phyloP scores from a whole-genome alignment of 2,797 vertebrate species.

The Phrynocephalus forsythii region DNA sequence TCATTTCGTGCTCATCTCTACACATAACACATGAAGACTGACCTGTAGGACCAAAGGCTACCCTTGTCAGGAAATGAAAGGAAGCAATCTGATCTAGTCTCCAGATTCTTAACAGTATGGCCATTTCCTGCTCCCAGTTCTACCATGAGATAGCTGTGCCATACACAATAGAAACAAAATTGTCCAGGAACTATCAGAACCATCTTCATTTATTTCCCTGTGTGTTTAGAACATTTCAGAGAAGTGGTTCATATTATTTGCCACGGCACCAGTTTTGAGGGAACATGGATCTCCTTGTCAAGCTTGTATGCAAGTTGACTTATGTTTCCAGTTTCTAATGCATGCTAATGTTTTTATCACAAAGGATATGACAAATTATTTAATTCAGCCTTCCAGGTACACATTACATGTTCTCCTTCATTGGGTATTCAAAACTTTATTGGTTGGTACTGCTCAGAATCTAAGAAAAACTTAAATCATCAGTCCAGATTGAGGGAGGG shows the following conservation, averaged over 20 bases:
- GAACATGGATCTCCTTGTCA: constrained; percentile 7
- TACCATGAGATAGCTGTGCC: not conserved
- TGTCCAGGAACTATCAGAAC: too few relatives aligned
- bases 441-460: too few relatives aligned
- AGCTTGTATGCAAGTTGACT: constrained; percentile 25
- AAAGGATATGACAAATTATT: constrained; percentile 30
- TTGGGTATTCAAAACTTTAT: not conserved
- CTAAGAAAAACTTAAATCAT: not conserved
- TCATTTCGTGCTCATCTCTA: too few relatives aligned
- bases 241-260: constrained; percentile 19
- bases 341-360: constrained; percentile 6
- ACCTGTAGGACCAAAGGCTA: constrained; percentile 16
- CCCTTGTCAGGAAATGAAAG: not conserved
- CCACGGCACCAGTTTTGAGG: constrained; percentile 17
- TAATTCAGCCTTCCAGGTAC: constrained; percentile 23
- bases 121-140: not conserved
- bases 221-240: constrained; percentile 52
- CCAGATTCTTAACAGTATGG: too few relatives aligned
- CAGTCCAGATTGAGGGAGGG: too few relatives aligned
- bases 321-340: constrained; percentile 18
- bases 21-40: constrained; percentile 6
- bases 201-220: constrained; percentile 51
- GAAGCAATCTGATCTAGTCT: not conserved
- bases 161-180: not conserved
- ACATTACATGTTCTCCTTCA: constrained; percentile 16